phyloP scores from a whole-genome alignment of 2,797 vertebrate species.

The Eidolon dupreanum region DNA sequence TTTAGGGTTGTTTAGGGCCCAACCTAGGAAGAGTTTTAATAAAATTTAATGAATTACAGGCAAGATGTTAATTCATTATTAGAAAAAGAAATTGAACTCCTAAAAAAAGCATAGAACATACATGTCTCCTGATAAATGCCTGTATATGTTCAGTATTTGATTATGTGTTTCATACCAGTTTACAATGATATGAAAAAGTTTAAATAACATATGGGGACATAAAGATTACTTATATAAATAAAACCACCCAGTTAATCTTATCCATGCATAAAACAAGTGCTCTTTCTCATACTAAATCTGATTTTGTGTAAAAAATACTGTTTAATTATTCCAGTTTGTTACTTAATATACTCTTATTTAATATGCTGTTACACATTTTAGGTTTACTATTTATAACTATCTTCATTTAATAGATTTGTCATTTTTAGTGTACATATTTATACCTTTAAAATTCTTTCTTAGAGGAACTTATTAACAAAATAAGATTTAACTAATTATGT shows the following conservation, averaged over 20 bases:
- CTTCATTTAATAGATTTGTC: not conserved
- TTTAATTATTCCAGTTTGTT: not conserved
- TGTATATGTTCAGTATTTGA: not conserved
- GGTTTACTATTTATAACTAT: not conserved
- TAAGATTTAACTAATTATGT: not conserved
- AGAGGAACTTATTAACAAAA: not conserved
- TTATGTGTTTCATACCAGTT: not conserved
- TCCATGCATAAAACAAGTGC: not conserved
- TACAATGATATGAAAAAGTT: not conserved
- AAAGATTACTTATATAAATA: not conserved
- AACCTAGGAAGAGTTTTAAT: not conserved
- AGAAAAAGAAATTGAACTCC: not conserved
- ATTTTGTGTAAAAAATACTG: not conserved
- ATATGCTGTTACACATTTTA: not conserved
- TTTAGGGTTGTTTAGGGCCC: not conserved
- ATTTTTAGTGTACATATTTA: not conserved
- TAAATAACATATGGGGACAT: not conserved
- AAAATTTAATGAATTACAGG: not conserved
- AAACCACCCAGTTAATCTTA: not conserved
- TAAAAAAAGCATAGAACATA: not conserved
- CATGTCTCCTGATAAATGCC: not conserved
- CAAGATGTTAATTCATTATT: conserved; percentile 3
- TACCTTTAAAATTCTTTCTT: not conserved
- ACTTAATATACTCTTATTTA: not conserved
- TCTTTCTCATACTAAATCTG: not conserved